Evolutionary conservation across 2,888 invertebrate species (phyloP).

Genomic region (Ypsolopha sequella): DNA sequence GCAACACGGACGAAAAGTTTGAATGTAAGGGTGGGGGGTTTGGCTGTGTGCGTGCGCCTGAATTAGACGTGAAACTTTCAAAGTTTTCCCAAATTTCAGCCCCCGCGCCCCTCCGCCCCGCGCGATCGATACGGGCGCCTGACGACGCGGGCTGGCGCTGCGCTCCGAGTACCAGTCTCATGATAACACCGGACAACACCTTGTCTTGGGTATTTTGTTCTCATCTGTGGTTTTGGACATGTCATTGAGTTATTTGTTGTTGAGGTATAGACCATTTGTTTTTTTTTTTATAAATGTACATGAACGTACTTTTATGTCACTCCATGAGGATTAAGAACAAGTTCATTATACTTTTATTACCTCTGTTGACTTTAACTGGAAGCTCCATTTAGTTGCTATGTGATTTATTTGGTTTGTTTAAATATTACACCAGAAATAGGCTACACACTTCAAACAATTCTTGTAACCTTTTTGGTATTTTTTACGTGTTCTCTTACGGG

Average conservation of each 20-base stretch:
- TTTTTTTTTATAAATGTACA: not conserved
- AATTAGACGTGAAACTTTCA: conserved; percentile 72
- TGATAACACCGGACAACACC: conserved; percentile 66
- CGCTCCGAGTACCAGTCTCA: conserved; percentile 48
- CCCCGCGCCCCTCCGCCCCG: conserved; percentile 36
- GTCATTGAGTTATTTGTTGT: not conserved
- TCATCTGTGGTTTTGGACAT: not conserved
- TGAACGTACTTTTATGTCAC: not conserved
- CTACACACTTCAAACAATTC: too few species aligned
- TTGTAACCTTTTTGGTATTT: too few species aligned
- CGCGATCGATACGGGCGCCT: conserved; percentile 55
- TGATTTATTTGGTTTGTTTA: not conserved
- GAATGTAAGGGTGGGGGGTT: conserved; percentile 41
- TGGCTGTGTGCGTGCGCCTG: conserved; percentile 67
- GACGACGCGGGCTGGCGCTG: conserved; percentile 24
- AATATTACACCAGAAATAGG: too few species aligned
- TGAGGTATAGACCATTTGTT: not conserved
- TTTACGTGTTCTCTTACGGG: too few species aligned
- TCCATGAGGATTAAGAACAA: not conserved
- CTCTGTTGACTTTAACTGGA: not conserved
- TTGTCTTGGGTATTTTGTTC: conserved; percentile 17
- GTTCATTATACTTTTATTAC: not conserved
- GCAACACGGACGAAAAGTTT: conserved; percentile 24
- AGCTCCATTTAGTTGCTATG: not conserved
- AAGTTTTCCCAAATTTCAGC: conserved; percentile 71